These are phyloP conservation scores for Platyrinchus mystaceus DNA, from an alignment of 2,797 vertebrate genomes.

Conservation along the genomic window DNA sequence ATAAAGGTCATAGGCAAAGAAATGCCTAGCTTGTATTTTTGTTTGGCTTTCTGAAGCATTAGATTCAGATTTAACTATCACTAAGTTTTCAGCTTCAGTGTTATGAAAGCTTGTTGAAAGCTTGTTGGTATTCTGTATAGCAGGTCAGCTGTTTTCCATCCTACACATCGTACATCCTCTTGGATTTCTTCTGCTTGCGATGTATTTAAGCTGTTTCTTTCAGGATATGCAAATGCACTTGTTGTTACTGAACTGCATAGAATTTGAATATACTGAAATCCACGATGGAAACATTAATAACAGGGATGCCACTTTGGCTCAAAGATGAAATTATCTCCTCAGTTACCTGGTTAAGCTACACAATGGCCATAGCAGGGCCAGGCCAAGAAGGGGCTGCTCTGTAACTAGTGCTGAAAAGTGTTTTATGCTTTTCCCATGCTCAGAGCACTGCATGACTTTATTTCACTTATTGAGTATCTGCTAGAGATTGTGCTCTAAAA, in stretches of 20 bases:
- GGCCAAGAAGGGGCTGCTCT: not conserved
- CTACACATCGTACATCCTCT: conserved; percentile 39
- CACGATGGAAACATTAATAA: not conserved
- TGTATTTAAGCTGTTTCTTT: conserved; percentile 16
- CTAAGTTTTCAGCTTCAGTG: not conserved
- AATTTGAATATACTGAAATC: not conserved
- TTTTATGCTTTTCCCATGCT: not conserved
- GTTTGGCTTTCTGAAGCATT: conserved; percentile 19
- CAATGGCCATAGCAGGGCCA: not conserved
- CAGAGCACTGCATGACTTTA: not conserved
- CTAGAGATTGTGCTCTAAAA: not conserved
- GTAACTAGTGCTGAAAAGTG: not conserved
- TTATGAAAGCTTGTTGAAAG: conserved; percentile 58
- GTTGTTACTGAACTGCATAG: not conserved
- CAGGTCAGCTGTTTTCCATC: conserved; percentile 50
- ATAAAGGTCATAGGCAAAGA: conserved; percentile 17
- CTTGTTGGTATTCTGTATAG: conserved; percentile 48
- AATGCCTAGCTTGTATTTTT: conserved; percentile 25
- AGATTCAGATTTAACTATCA: conserved; percentile 33
- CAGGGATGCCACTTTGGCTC: not conserved
- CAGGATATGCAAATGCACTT: not conserved
- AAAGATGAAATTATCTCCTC: not conserved
- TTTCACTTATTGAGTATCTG: not conserved
- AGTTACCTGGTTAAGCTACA: not conserved
- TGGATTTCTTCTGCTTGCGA: not conserved